These are phyloP conservation scores for Numenius phaeopus DNA, from an alignment of 2,797 vertebrate species.

Conservation along the genomic window DNA sequence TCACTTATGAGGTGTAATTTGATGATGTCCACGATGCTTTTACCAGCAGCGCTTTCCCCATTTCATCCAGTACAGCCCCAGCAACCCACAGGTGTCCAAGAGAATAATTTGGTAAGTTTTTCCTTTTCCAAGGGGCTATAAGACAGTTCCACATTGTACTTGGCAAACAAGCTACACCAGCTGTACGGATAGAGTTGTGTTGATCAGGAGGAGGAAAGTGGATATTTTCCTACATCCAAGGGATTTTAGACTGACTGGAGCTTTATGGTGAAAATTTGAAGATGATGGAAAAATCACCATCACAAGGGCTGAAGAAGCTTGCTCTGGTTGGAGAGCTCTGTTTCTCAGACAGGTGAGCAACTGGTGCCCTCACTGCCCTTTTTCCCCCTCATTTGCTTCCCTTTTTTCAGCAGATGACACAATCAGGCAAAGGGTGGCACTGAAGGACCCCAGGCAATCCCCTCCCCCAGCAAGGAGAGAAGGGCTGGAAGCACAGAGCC, in stretches of 20 bases:
- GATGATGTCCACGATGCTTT: rapidly evolving
- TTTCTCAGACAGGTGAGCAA: background rate
- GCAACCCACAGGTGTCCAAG: background rate
- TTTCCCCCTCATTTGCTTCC: background rate
- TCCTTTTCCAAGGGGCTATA: background rate
- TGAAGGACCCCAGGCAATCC: background rate
- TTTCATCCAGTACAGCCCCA: background rate
- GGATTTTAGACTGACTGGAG: background rate
- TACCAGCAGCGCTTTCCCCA: background rate
- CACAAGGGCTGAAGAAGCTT: background rate
- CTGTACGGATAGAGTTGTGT: background rate
- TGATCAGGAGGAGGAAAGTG: background rate
- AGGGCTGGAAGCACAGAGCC: background rate
- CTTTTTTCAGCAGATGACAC: background rate
- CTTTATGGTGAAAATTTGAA: background rate
- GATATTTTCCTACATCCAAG: background rate
- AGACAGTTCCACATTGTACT: background rate
- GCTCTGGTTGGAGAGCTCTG: background rate
- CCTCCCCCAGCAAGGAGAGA: background rate
- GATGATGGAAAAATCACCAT: background rate
- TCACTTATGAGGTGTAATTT: background rate
- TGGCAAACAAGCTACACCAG: background rate
- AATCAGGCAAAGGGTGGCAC: background rate
- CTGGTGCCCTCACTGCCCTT: background rate
- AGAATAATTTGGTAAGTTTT: background rate